Conservation (phyloP, 2,113 vertebrate species). For the Numenius arquata region DNA sequence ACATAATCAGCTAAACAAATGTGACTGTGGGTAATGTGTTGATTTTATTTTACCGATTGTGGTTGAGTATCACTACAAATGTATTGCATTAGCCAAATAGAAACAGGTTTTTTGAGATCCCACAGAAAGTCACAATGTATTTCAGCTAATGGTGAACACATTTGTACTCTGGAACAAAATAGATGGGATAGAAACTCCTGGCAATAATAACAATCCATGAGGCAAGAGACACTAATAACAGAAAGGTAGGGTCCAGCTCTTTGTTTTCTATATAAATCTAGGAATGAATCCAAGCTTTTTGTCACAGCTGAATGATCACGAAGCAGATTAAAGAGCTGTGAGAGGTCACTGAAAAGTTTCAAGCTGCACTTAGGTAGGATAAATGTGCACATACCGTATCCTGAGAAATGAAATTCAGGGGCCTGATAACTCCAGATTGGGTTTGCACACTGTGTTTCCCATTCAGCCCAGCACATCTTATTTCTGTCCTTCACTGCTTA, state of each 20-base stretch:
- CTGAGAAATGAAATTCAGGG: background rate
- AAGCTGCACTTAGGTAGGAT: background rate
- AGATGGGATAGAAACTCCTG: background rate
- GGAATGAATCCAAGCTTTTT: constrained; percentile 7
- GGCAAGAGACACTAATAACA: background rate
- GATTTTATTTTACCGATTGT: background rate
- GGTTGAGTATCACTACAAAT: background rate
- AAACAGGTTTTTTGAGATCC: background rate
- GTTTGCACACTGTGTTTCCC: background rate
- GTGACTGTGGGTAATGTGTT: background rate
- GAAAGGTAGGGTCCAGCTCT: background rate
- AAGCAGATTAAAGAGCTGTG: background rate
- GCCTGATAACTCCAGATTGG: background rate
- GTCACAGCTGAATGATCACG: background rate
- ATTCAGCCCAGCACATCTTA: background rate
- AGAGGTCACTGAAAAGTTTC: background rate
- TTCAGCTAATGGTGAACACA: background rate
- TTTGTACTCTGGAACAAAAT: background rate
- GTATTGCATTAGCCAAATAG: background rate
- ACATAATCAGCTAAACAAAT: background rate
- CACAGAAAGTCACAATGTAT: background rate
- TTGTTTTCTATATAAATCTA: background rate
- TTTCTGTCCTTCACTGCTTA: background rate
- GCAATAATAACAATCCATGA: background rate
- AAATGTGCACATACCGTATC: background rate